Base-by-base conservation (phyloP, 2,888 invertebrate genomes). In the Brassicogethes aeneus region DNA sequence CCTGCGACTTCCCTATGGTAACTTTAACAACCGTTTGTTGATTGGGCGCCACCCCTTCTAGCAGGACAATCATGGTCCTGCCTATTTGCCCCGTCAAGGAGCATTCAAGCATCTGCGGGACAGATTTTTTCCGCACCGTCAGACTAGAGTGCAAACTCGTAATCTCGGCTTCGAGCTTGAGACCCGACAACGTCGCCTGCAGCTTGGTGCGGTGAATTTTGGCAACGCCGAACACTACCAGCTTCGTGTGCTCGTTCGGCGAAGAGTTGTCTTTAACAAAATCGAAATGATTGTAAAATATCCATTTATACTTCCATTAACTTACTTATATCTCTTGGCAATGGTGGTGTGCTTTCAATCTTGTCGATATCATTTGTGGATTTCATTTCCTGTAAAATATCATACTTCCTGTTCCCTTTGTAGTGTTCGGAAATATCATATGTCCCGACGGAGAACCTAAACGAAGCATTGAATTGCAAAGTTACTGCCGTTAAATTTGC, bases 1-100 rank as follows among this genome's bases (percentile, higher is more conserved):
- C 88, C 60, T 93, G 92, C 1, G 92, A 91, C 66, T 92, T 92
- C 46, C 89, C 91, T 35, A 94, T 85, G 15, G 86, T 87, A 29
- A 94, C 85, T 59, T 91, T 89, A 0, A 95, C 94, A 13, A 96
- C 93, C 17, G 94, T 94, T 68, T 94, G 93, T 63, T 92, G 88
- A 66, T 79, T 85, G 0, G 93, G 93, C 1, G 90, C 85, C 5
- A 83, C 81, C 15, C 94, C 94, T 69, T 95, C 95, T 1, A 94
- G 70, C 43, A 95, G 71, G 36, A 91, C 89, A 47, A 95, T 91
- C 85, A 87, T 90, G 14, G 93, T 87, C 41, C 91, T 75, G 0
- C 93, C 94, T 14, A 94, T 81, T 69, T 92, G 92, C 5, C 92
- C 93, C 1, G 88, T 87, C 15, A 90, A 72, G 34, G 88, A 85